Evolutionary conservation across 2,888 invertebrate species (phyloP), one percentile per base, ranked within the genome.

Genomic region (Volucella zonaria): DNA sequence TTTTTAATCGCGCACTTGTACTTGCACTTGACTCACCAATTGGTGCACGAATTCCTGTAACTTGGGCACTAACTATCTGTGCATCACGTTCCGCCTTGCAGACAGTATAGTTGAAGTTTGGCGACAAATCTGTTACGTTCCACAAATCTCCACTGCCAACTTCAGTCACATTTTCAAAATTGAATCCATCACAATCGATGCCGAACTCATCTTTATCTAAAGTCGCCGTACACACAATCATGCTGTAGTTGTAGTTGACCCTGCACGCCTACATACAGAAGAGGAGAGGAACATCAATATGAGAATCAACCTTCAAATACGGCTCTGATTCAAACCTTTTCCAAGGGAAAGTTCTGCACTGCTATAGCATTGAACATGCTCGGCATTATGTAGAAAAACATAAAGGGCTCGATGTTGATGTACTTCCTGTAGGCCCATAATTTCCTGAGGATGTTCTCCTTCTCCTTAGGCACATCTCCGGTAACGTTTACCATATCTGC

Each of bases 71-170:
- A 38, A 90, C 78, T 75, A 89, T 90, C 78, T 92, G 92, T 0
- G 91, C 89, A 75, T 92, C 92, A 0, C 89, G 87, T 88, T 92
- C 92, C 12, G 92, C 92, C 73, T 91, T 90, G 87, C 92, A 92
- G 11, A 92, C 92, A 1, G 91, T 90, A 12, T 89, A 89, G 68
- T 90, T 90, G 18, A 91, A 91, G 42, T 88, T 89, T 8, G 81
- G 38, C 1, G 89, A 88, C 3, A 73, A 40, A 8, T 89, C 80
- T 6, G 74, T 88, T 12, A 89, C 71, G 45, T 86, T 71, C 40
- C 76, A 75, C 49, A 89, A 82, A 8, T 82, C 83, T 3, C 87
- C 66, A 3, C 88, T 82, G 3, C 90, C 88, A 1, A 88, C 87
- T 2, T 86, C 51, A 4, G 91, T 90, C 6, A 88, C 87, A 70